Evolutionary conservation across 2,888 invertebrate species (phyloP).

Genomic region (Ramazzottius varieornatus): DNA sequence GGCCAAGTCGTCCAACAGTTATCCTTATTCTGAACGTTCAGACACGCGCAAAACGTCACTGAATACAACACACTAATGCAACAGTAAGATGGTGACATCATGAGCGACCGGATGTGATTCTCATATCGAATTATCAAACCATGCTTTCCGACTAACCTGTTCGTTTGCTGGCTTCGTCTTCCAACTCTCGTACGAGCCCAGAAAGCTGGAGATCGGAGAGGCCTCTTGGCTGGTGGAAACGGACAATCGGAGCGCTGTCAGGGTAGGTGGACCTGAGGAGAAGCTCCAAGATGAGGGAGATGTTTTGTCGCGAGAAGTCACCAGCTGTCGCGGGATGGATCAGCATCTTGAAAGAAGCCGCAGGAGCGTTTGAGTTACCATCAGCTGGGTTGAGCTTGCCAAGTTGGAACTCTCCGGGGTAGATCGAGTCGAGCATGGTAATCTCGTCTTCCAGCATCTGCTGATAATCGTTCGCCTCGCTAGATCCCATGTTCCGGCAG

Average conservation of each 20-base stretch:
- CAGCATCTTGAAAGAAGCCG: background rate
- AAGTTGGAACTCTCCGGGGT: background rate
- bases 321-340: background rate
- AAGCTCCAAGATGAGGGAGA: background rate
- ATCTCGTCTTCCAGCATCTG: background rate
- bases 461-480: too few species aligned
- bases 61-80: too few species aligned
- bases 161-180: background rate
- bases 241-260: background rate
- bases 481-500: too few species aligned
- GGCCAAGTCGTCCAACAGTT: too few species aligned
- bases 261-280: background rate
- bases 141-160: too few species aligned
- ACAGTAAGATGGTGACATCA: too few species aligned
- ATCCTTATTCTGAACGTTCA: too few species aligned
- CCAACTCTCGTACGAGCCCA: background rate
- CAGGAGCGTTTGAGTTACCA: background rate
- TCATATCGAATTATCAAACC: too few species aligned
- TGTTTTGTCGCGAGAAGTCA: background rate
- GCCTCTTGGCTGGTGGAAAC: background rate
- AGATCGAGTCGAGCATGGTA: background rate
- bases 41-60: too few species aligned
- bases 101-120: too few species aligned
- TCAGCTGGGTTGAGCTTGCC: background rate
- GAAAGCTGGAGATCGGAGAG: background rate